These are phyloP conservation scores for Podarcis raffonei DNA, from an alignment of 2,113 vertebrate genomes.

Conservation along the genomic window DNA sequence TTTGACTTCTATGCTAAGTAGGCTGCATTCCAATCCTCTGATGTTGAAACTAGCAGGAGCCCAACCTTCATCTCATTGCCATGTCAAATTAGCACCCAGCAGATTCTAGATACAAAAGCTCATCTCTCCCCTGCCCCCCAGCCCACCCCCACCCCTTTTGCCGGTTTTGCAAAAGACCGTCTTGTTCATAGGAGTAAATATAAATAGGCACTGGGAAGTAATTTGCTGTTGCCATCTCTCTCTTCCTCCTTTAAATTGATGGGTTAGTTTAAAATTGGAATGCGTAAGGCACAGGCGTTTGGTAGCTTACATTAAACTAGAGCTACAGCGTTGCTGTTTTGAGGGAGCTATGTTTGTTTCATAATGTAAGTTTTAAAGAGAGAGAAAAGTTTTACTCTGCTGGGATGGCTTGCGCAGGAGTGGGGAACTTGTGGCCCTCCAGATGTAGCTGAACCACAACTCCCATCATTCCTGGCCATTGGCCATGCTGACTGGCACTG, in stretches of 20 bases:
- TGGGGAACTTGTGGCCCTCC: neutral
- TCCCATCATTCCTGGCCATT: neutral
- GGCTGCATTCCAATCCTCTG: slow-evolving; percentile 82
- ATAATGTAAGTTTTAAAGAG: neutral
- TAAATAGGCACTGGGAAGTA: slow-evolving; percentile 33
- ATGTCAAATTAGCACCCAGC: slow-evolving; percentile 76
- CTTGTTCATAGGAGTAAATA: slow-evolving; percentile 59
- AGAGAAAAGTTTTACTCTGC: neutral
- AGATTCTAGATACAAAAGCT: slow-evolving; percentile 63
- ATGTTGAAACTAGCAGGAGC: slow-evolving; percentile 78
- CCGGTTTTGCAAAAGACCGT: slow-evolving; percentile 53
- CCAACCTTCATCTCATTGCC: slow-evolving; percentile 77
- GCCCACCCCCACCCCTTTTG: neutral
- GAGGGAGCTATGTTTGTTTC: slow-evolving; percentile 9
- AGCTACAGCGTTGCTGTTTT: slow-evolving; percentile 15
- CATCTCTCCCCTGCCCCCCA: neutral
- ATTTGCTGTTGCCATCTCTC: slow-evolving; percentile 29
- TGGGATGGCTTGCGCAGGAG: slow-evolving; percentile 1
- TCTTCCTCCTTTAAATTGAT: neutral
- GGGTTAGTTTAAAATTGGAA: slow-evolving; percentile 3
- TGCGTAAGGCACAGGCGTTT: neutral
- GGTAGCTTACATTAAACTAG: slow-evolving; percentile 22
- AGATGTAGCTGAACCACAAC: neutral
- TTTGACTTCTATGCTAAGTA: slow-evolving; percentile 82
- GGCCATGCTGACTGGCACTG: neutral